Percentiles rank a stretch among this genome's conserved stretches.
Conservation (phyloP, 2,113 vertebrate species). For the Apodemus sylvaticus region DNA sequence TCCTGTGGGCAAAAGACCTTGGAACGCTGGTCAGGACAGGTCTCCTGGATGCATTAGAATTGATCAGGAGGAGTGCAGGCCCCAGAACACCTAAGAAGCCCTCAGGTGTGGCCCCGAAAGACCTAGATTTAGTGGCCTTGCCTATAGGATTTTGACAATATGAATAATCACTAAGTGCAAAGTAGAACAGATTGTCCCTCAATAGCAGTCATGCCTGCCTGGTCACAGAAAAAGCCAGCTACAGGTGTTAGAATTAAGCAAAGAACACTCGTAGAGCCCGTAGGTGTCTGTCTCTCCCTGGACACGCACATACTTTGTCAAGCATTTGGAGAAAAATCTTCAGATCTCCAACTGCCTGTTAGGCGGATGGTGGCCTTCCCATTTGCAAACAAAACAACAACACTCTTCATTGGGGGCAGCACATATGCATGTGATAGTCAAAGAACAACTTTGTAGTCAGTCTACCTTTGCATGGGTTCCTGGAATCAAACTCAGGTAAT, state of each 20-base stretch:
- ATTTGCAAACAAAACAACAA: background rate
- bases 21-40: background rate
- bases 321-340: constrained; percentile 18
- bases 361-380: background rate
- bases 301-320: background rate
- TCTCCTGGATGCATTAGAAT: background rate
- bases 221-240: background rate
- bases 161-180: background rate
- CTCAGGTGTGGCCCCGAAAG: background rate
- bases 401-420: background rate
- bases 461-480: background rate
- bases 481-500: background rate
- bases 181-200: constrained; percentile 5
- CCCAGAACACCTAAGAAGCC: background rate
- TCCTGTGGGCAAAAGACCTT: background rate
- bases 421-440: background rate
- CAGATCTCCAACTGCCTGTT: background rate
- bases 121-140: background rate
- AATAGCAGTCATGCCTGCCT: background rate
- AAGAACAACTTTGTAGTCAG: background rate
- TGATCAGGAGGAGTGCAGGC: background rate
- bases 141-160: background rate
- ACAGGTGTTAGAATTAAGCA: background rate
- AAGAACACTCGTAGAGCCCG: background rate
- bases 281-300: background rate